A percentile compares a stretch with the other conserved stretches of the same genome.
Conservation (phyloP, 2,888 invertebrate genomes). For the Drosophila pullipes region DNA sequence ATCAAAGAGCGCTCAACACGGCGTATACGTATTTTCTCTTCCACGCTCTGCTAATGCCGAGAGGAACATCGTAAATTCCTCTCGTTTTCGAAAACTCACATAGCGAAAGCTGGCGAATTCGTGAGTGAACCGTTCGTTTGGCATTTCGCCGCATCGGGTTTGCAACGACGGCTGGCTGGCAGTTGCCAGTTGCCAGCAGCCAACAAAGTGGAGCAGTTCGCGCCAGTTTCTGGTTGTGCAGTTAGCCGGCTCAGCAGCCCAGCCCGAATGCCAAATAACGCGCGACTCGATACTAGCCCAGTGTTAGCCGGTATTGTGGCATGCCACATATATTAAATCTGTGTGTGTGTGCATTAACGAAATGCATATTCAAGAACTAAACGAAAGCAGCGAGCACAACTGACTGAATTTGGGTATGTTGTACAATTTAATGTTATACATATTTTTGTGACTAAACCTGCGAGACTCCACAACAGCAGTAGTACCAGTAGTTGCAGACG, state of each 20-base stretch:
- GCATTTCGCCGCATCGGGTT: conserved; percentile 41
- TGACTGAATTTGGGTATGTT: conserved; percentile 59
- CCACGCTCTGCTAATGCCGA: not conserved
- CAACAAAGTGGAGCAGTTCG: conserved; percentile 76
- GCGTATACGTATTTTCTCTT: conserved; percentile 40
- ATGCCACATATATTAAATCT: conserved; percentile 10
- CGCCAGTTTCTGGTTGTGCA: conserved; percentile 44
- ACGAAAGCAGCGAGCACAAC: not conserved
- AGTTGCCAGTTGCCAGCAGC: conserved; percentile 66
- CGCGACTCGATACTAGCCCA: conserved; percentile 21
- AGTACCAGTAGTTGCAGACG: conserved; percentile 12
- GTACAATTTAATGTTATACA: conserved; percentile 23
- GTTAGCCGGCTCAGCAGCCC: conserved; percentile 51
- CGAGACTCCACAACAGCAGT: conserved; percentile 2
- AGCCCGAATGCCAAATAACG: conserved; percentile 33
- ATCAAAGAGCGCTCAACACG: conserved; percentile 34
- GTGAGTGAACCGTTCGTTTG: conserved; percentile 25
- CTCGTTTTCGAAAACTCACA: conserved; percentile 30
- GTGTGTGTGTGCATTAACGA: not conserved
- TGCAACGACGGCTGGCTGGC: conserved; percentile 37
- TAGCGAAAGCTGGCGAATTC: conserved; percentile 34
- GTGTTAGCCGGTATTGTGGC: conserved; percentile 35
- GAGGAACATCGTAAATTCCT: conserved; percentile 22
- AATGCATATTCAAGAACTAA: conserved; percentile 5
- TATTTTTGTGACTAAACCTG: conserved; percentile 22